Base-by-base conservation (phyloP, 1,140 invertebrate species). In the Lutraria rhynchaena region DNA sequence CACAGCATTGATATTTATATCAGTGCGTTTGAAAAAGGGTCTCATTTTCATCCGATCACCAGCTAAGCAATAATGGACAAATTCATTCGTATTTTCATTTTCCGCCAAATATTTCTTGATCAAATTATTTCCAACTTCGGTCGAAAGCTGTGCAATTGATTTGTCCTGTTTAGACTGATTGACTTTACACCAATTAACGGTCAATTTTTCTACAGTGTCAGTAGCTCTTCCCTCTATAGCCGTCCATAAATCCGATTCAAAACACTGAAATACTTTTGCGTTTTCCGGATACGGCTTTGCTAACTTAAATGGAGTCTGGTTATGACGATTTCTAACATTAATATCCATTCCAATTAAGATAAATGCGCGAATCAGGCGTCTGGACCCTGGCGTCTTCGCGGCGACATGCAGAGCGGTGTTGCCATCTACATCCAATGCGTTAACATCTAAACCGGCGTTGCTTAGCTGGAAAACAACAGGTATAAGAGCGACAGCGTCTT, bases 341-440 rank as follows among this genome's bases (percentile, higher is more conserved):
- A 58, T 58, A 24, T 77, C 74, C 3, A 53, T 60, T 15, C 74
- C 74, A 33, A 77, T 35, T 60, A 77, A 46, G 15, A 77, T 24
- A 7, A 77, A 58, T 0, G 46, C 58, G 1, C 74, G 22, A n/a
- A 77, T 35, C 3, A 77, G 46, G 15, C 22, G 37, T 33, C 61
- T 46, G 29, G 58, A 27, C 15, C 44, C 44, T 15, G 17, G 13
- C 15, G 9, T 11, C 37, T 53, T 31, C 17, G 58, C 58, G 1
- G 74, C 74, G 35, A 77, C 17, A 33, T 77, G 74, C 15, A 77
- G 74, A 33, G 74, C 74, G 44, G 41, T 77, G 46, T 77, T 77
- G 1, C 74, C 74, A 4, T 65, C 60, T 3, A 2, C 9, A 37
- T 77, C 74, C 2, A 31, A n/a, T 2, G 74, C 37, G n/a, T 46